Evolutionary conservation across 2,888 invertebrate genomes (phyloP).

Genomic region (Napeogenes inachia): DNA sequence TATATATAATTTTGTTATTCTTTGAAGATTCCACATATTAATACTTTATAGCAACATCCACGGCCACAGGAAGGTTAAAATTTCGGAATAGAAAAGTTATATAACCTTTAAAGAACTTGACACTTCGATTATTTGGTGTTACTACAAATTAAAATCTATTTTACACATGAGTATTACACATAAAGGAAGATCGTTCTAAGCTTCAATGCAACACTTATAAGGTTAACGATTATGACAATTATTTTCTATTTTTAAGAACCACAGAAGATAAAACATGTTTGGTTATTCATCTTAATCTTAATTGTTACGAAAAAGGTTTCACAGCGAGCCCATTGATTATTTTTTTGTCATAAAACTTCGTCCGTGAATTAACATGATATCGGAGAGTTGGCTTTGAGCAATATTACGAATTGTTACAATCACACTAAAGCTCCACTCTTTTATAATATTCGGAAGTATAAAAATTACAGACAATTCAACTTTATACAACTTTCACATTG

Average conservation of each 20-base stretch:
- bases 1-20: slow-evolving; percentile 55
- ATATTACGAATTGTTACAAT: slow-evolving; percentile 42
- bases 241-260: neutral
- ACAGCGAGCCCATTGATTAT: no score
- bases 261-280: slow-evolving; percentile 10
- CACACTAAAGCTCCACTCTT: slow-evolving; percentile 31
- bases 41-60: slow-evolving; percentile 66
- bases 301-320: no score
- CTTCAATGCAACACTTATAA: slow-evolving; percentile 20
- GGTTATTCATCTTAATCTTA: no score
- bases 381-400: slow-evolving; percentile 58
- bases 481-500: slow-evolving; percentile 41
- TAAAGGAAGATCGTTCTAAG: slow-evolving; percentile 25
- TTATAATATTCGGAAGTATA: slow-evolving; percentile 54
- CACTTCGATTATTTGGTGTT: slow-evolving; percentile 60
- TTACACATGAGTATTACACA: slow-evolving; percentile 57
- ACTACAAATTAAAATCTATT: slow-evolving; percentile 60
- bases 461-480: slow-evolving; percentile 58
- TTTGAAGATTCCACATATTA: slow-evolving; percentile 66
- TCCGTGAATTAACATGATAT: neutral
- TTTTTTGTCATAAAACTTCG: slow-evolving; percentile 18
- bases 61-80: slow-evolving; percentile 75
- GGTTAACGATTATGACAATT: slow-evolving; percentile 11
- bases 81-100: slow-evolving; percentile 73
- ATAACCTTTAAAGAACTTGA: slow-evolving; percentile 52